Evolutionary conservation across 1,140 invertebrate genomes (phyloP).

Genomic region (Drosophila sulfurigaster): DNA sequence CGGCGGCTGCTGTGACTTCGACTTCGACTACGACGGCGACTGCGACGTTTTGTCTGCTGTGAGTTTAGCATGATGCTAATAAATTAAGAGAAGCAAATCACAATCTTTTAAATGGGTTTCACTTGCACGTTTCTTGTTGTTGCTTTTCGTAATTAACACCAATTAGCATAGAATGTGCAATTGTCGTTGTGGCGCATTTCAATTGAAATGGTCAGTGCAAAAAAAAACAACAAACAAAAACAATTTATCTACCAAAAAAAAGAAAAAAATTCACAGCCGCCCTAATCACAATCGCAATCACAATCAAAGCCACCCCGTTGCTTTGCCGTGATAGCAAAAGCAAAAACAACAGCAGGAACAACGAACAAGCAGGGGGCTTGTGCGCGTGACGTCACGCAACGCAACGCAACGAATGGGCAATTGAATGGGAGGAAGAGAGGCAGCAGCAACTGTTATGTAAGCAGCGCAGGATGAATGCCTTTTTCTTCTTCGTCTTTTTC

Average conservation of each 20-base stretch:
- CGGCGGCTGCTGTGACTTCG: constrained; percentile 53
- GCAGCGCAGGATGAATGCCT: constrained; percentile 50
- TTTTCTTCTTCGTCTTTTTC: no score
- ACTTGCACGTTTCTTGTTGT: constrained; percentile 36
- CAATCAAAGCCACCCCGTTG: constrained; percentile 23
- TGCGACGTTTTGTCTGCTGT: constrained; percentile 53
- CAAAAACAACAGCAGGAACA: not conserved
- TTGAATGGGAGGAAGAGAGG: constrained; percentile 1
- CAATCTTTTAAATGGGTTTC: constrained; percentile 8
- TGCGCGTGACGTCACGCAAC: constrained; percentile 62
- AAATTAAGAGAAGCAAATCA: constrained; percentile 57
- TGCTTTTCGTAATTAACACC: constrained; percentile 55
- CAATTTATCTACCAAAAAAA: not conserved
- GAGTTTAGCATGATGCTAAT: constrained; percentile 73
- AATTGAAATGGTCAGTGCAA: constrained; percentile 49
- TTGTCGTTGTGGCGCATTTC: constrained; percentile 62
- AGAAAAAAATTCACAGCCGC: constrained; percentile 1
- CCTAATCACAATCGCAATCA: no score
- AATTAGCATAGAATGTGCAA: constrained; percentile 54
- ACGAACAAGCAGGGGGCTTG: constrained; percentile 18
- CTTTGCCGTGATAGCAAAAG: constrained; percentile 25
- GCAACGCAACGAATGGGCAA: not conserved
- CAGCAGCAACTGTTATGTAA: constrained; percentile 58
- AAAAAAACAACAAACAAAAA: not conserved
- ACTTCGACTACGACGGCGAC: constrained; percentile 16